phyloP scores from a whole-genome alignment of 2,888 invertebrate genomes.

The Pristionchus entomophagus region DNA sequence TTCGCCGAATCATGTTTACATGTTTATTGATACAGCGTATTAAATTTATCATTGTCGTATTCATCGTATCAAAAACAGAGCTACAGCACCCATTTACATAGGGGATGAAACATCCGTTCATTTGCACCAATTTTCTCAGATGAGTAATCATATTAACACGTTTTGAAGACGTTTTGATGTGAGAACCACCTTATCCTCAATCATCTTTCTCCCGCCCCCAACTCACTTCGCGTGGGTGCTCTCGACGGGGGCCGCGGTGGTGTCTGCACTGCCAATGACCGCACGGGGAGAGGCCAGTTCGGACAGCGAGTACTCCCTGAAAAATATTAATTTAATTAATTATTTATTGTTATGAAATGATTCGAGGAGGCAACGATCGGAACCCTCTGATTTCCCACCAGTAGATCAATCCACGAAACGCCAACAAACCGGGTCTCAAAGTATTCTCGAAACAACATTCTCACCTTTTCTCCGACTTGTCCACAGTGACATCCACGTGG shows the following conservation, averaged over 20 bases:
- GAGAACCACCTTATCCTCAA: too few relatives aligned
- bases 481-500: conserved; percentile 32
- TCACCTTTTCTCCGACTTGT: conserved; percentile 3
- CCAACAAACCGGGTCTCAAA: not conserved
- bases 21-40: too few relatives aligned
- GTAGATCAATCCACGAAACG: not conserved
- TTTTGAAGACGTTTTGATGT: too few relatives aligned
- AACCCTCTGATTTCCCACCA: not conserved
- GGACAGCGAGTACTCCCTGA: not conserved
- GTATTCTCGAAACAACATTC: too few relatives aligned
- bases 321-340: not conserved
- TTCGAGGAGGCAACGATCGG: not conserved
- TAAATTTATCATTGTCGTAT: too few relatives aligned
- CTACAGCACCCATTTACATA: too few relatives aligned
- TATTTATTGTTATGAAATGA: not conserved
- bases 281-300: conserved; percentile 15
- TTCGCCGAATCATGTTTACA: too few relatives aligned
- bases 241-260: not conserved
- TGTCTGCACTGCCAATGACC: not conserved
- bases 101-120: too few relatives aligned
- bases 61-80: too few relatives aligned
- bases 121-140: too few relatives aligned
- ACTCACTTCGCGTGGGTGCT: conserved; percentile 37
- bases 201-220: too few relatives aligned
- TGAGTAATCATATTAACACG: too few relatives aligned